A percentile compares a stretch with the other conserved stretches of the same genome.
Evolutionary conservation across 2,113 vertebrate genomes (phyloP).

Genomic region (Halcyon senegalensis): DNA sequence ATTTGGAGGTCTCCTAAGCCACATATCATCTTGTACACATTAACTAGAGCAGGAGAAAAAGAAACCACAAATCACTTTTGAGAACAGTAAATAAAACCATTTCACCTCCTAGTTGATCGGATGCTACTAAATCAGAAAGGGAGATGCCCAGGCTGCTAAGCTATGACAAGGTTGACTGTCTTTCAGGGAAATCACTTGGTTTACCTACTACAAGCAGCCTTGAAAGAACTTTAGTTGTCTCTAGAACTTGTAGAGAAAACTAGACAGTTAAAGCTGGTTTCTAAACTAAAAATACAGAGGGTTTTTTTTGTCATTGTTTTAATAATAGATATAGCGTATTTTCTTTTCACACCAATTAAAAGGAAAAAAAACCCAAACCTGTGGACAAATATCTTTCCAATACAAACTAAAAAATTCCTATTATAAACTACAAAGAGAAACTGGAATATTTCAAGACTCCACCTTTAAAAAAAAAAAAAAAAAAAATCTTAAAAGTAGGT

Average conservation of each 20-base stretch:
- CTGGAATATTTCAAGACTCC: not conserved
- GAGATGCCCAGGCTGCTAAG: not conserved
- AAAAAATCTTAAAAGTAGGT: not conserved
- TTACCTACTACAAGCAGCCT: not conserved
- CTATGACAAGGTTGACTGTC: not conserved
- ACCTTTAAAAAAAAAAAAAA: not conserved
- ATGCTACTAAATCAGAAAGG: not conserved
- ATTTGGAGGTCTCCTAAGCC: not conserved
- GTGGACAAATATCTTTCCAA: not conserved
- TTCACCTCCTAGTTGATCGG: not conserved
- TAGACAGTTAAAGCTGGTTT: not conserved
- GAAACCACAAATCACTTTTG: not conserved
- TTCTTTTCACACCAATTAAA: not conserved
- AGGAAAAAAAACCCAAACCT: accelerated
- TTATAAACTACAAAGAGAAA: not conserved
- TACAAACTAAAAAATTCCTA: not conserved
- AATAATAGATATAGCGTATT: not conserved
- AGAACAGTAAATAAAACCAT: not conserved
- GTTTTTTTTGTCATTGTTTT: not conserved
- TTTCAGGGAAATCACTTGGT: not conserved
- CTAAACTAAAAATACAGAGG: not conserved
- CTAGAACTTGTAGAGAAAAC: not conserved
- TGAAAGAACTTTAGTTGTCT: not conserved
- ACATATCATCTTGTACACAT: not conserved
- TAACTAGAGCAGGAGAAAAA: not conserved